phyloP scores from a whole-genome alignment of 2,888 invertebrate genomes.

The Isotomurus palustris region DNA sequence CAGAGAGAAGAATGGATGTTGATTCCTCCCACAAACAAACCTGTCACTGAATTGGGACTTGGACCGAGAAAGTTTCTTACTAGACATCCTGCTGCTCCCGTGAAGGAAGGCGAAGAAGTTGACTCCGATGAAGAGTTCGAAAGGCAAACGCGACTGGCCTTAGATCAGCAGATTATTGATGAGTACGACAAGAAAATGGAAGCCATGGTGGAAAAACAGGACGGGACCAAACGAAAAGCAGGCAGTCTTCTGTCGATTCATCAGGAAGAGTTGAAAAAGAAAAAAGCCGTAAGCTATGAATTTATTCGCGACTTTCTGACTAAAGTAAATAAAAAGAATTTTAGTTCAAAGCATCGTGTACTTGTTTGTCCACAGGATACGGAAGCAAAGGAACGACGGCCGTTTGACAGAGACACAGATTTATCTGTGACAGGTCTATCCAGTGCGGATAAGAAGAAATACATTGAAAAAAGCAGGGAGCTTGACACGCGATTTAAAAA shows the following conservation, averaged over 20 bases:
- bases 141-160: conserved; percentile 23
- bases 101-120: conserved; percentile 25
- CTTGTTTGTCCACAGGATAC: conserved; percentile 18
- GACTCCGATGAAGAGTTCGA: conserved; percentile 28
- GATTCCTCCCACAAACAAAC: conserved; percentile 35
- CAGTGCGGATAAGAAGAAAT: conserved; percentile 27
- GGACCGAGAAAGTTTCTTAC: conserved; percentile 32
- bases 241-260: conserved; percentile 30
- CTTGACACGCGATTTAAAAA: conserved; percentile 29
- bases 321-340: too few relatives aligned
- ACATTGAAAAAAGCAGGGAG: conserved; percentile 37
- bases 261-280: conserved; percentile 30
- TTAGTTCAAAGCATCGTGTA: background rate
- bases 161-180: conserved; percentile 30
- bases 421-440: conserved; percentile 25
- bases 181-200: conserved; percentile 36
- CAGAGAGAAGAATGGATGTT: conserved; percentile 43
- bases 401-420: conserved; percentile 33
- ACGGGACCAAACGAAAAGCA: conserved; percentile 13
- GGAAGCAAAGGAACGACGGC: conserved; percentile 23
- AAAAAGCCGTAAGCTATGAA: conserved; percentile 16
- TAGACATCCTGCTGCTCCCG: conserved; percentile 25
- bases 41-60: conserved; percentile 28
- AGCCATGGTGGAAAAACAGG: conserved; percentile 22
- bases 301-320: background rate